Conservation (phyloP, 2,797 vertebrate genomes). For the Meriones psammophilus region DNA sequence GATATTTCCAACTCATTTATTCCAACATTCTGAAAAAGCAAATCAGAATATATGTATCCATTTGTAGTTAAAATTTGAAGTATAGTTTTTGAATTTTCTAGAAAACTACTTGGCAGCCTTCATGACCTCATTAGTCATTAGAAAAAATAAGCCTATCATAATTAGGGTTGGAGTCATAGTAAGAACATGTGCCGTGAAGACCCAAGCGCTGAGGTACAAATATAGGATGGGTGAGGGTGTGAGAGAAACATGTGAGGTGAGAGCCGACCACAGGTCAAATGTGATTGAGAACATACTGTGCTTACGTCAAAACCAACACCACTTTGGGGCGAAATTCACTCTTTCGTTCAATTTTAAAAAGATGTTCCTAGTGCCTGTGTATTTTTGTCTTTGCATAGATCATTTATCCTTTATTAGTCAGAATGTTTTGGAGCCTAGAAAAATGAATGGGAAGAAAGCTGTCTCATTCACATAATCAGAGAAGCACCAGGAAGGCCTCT, state of each 20-base stretch:
- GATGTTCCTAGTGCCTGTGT: conserved; percentile 57
- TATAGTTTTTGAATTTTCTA: conserved; percentile 79
- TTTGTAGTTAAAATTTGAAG: conserved; percentile 71
- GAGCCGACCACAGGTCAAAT: conserved; percentile 71
- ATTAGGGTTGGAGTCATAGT: conserved; percentile 80
- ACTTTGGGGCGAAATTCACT: conserved; percentile 60
- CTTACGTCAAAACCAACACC: conserved; percentile 56
- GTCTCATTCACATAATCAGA: conserved; percentile 28
- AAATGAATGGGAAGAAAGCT: conserved; percentile 61
- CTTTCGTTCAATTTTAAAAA: conserved; percentile 66
- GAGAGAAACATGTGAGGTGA: conserved; percentile 71
- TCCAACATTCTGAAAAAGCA: conserved; percentile 74
- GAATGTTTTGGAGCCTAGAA: conserved; percentile 62
- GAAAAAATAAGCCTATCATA: conserved; percentile 78
- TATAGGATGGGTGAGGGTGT: conserved; percentile 71
- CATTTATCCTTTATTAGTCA: conserved; percentile 64
- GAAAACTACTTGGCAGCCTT: conserved; percentile 75
- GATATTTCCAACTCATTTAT: conserved; percentile 62
- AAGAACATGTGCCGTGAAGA: conserved; percentile 78
- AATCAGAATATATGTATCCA: conserved; percentile 77
- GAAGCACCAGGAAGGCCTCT: neutral
- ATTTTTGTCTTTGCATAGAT: conserved; percentile 68
- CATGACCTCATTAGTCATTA: conserved; percentile 64
- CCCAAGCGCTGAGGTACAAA: conserved; percentile 69
- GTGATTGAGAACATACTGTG: conserved; percentile 67